Base-by-base conservation (phyloP, 2,888 invertebrate species). In the Syritta pipiens region DNA sequence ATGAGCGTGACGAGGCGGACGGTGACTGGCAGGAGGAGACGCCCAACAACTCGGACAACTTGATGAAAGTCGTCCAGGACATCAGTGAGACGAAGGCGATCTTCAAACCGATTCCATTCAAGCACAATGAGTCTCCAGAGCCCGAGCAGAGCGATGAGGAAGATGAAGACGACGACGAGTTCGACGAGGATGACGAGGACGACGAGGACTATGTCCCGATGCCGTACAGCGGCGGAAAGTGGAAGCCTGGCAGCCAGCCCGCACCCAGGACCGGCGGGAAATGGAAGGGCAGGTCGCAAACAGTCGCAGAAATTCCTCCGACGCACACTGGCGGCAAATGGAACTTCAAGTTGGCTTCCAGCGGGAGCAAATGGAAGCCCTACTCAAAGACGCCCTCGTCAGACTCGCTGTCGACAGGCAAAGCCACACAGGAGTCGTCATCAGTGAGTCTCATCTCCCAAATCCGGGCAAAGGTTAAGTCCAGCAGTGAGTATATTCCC, bases 1-100 rank as follows among this genome's bases (percentile, higher is more conserved):
- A 67, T 5, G 67, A 49, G 4, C 59, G 79, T 24, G 77, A 65
- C 20, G 82, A 81, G 14, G 4, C 62, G 0, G 77, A 76, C 7
- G 30, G 65, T 2, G 51, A 79, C 7, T 59, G 79, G 55, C 30
- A 89, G 9, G 72, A 53, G 6, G 74, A 90, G 83, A 74, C 51
- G 9, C 55, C 69, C 6, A 63, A 44, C 28, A 83, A 84, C 28
- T 82, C 84, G 0, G 86, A 88, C 7, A 92, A 92, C 83, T 85
- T 93, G 3, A 91, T 93, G 32, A 93, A 93, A 82, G 92, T 92
- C 0, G 92, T 93, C 0, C 91, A 91, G 12, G 92, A 92, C 81
- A 91, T 93, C 24, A 92, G 92, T 83, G 89, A 88, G 0, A 91
- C 91, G 44, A 92, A 92, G 84, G 89, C 89, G 9, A 87, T 89